Evolutionary conservation across 2,888 invertebrate species (phyloP), one percentile per base, ranked within the genome.

Genomic region (Ecliptopera silaceata): DNA sequence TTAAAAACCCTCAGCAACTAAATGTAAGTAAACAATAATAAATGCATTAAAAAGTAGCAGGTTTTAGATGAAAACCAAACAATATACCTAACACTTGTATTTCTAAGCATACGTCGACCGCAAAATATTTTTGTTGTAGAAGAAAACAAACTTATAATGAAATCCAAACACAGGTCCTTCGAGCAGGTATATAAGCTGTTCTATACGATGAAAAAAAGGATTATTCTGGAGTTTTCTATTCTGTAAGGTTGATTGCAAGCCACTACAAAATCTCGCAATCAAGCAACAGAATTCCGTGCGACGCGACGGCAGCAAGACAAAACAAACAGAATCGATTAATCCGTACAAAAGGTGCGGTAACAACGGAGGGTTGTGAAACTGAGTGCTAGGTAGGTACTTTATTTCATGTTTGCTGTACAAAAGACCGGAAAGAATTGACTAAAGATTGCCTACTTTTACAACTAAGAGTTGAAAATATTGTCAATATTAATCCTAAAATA

Each of bases 321-420:
- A 54, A 57, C 45, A 52, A 51, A 55, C 41, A 36, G 31, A 54
- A 62, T 56, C 56, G 56, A 59, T 50, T 59, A 46, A 55, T 47
- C 49, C 29, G 41, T 20, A 57, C 46, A 53, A 55, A 44, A 31
- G 59, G 43, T 44, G 54, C 32, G 43, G 56, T 38, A 31, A 13
- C 29, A 11, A 6, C 22, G 31, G 32, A 8, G 38, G 6, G 13
- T 4, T 34, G 13, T 34, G 34, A 34, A 4, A 17, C 15, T 43
- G 31, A 31, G 31, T 31, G 31, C 26, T 26, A 26, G 8, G 6
- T 26, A n/a, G n/a, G n/a, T 31, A 31, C 31, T 6, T 2, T n/a
- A n/a, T 31, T 31, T 31, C 31, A n/a, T 31, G 31, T 4, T 22
- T 6, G 26, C 1, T 8, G 26, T 6, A 22, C 10, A 5, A 26